Base-by-base conservation (phyloP, 1,140 invertebrate species). In the Drosophila sechellia region DNA sequence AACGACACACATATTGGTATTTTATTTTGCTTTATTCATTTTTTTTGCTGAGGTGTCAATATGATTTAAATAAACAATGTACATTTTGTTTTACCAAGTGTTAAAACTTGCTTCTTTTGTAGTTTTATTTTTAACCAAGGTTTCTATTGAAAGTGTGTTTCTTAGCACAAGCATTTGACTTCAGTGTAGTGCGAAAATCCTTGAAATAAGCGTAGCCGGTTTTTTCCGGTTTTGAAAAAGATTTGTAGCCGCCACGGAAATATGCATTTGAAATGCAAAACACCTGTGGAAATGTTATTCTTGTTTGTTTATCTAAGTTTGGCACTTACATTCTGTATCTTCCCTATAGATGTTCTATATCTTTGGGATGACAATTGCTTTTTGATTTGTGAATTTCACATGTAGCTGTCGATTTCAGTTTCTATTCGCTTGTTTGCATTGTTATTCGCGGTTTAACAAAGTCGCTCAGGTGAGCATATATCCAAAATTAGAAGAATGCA, bases 261-360 rank as follows among this genome's bases (percentile, higher is more conserved):
- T 49, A 39, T 37, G 35, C 17, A 65, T 65, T 68, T 70, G 42
- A 40, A 56, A 27, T 20, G 12, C n/a, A 27, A 25, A 37, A 17
- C 64, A 68, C 64, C 64, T 68, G 64, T 68, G 49, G 66, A 48
- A 46, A 45, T 34, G 34, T 22, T 37, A 17, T 70, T 70, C 49
- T 45, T 45, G 13, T 37, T 35, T 27, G 37, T 15, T 13, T 54
- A 31, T 34, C 5, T 69, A 43, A 34, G 11, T 35, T 43, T 54
- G 63, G 42, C 31, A 56, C 81, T 87, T 86, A 86, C 81, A 81
- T 75, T 35, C 46, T 12, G 45, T 58, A 49, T 59, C 43, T 17
- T 49, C 53, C 58, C 46, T 59, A 40, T 50, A 46, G 63, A 49
- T 42, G 52, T 46, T 39, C 61, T 69, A 45, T 61, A 61, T 59